Percentiles rank a stretch among this genome's conserved stretches.
These are phyloP conservation scores for Helleia helle DNA, from an alignment of 2,888 invertebrate species.

Conservation along the genomic window DNA sequence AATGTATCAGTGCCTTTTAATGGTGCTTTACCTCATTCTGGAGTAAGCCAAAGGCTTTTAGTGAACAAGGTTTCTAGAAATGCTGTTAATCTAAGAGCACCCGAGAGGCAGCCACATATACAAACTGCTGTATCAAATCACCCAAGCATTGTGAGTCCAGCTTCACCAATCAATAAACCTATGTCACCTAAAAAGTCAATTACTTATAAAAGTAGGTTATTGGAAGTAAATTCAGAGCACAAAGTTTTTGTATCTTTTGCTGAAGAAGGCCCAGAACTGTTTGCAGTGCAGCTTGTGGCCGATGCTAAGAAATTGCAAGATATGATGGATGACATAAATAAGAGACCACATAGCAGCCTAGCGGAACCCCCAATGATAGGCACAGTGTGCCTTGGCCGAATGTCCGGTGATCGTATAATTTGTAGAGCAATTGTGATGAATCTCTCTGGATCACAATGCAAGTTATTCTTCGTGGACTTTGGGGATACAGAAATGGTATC, in stretches of 20 bases:
- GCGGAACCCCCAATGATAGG: constrained; percentile 82
- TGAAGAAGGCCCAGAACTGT: constrained; percentile 85
- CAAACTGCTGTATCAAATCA: constrained; percentile 24
- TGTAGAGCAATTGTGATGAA: constrained; percentile 86
- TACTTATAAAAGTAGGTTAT: constrained; percentile 67
- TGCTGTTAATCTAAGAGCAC: constrained; percentile 45
- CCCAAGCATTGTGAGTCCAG: constrained; percentile 26
- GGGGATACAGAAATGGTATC: constrained; percentile 84
- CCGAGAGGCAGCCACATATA: constrained; percentile 44
- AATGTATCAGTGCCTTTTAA: constrained; percentile 45
- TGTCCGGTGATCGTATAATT: constrained; percentile 78
- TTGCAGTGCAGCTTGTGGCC: constrained; percentile 81
- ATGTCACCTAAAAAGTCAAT: constrained; percentile 53
- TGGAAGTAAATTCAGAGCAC: constrained; percentile 70
- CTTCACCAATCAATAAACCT: no score
- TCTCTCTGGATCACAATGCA: constrained; percentile 80
- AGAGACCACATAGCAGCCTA: constrained; percentile 74
- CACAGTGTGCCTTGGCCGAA: constrained; percentile 83
- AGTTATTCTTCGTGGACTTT: constrained; percentile 87
- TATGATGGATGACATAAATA: constrained; percentile 83
- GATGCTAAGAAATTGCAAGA: constrained; percentile 74
- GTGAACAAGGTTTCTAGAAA: constrained; percentile 48
- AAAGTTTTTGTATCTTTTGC: constrained; percentile 83
- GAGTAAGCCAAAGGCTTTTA: constrained; percentile 46
- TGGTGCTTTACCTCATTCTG: constrained; percentile 36